These are phyloP conservation scores for Silurus lanzhouensis DNA, from an alignment of 2,797 vertebrate genomes.

Conservation along the genomic window DNA sequence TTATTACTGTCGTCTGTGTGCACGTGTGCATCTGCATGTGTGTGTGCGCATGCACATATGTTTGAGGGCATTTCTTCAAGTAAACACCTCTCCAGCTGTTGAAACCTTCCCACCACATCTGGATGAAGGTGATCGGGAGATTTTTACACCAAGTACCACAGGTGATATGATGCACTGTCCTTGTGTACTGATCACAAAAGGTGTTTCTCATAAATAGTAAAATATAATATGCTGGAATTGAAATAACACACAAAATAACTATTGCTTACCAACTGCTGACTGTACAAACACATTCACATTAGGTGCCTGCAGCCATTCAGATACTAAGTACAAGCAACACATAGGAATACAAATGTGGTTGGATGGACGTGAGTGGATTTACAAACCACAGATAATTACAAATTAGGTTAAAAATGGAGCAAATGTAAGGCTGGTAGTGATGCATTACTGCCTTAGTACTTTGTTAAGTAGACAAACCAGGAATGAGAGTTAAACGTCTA, in stretches of 20 bases:
- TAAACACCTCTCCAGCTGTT: conserved; percentile 52
- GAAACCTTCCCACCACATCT: conserved; percentile 37
- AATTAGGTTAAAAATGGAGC: not conserved
- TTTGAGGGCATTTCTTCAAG: conserved; percentile 3
- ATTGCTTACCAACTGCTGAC: not conserved
- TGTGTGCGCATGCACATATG: not conserved
- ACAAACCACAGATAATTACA: conserved; percentile 21
- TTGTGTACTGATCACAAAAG: not conserved
- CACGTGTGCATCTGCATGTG: conserved; percentile 3
- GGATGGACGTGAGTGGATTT: not conserved
- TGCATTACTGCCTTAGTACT: not conserved
- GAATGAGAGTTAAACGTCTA: not conserved
- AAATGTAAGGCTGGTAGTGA: not conserved
- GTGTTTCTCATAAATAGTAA: not conserved
- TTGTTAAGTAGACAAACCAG: not conserved
- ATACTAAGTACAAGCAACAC: not conserved
- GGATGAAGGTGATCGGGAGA: conserved; percentile 48
- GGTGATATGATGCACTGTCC: conserved; percentile 38
- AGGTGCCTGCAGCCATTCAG: not conserved
- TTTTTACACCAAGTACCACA: conserved; percentile 13
- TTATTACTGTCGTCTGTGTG: not conserved
- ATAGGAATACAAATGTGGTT: not conserved
- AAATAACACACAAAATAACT: not conserved
- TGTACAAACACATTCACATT: not conserved
- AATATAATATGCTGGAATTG: not conserved